Percentiles rank a stretch among this genome's conserved stretches.
These are phyloP conservation scores for Plebejus argus DNA, from an alignment of 2,888 invertebrate species.

Conservation along the genomic window DNA sequence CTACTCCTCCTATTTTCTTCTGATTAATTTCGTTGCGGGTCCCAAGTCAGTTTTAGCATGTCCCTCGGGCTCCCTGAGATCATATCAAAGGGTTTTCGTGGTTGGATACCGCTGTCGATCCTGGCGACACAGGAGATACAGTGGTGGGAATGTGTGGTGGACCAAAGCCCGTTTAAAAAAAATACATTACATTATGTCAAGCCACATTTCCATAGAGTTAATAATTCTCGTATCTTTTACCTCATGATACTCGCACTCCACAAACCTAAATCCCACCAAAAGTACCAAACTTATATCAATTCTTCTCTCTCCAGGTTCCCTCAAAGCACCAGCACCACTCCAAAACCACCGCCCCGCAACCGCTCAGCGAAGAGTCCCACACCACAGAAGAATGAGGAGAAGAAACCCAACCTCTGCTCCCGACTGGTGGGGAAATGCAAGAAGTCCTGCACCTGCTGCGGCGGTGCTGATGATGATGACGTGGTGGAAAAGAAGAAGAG, in stretches of 20 bases:
- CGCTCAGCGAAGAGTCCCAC: conserved; percentile 50
- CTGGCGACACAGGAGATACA: no score
- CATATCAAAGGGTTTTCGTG: no score
- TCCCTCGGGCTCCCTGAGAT: no score
- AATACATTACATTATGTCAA: background rate
- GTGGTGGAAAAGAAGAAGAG: conserved; percentile 51
- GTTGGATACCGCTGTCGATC: no score
- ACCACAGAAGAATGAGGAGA: conserved; percentile 39
- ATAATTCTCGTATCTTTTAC: conserved; percentile 43
- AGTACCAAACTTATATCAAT: no score
- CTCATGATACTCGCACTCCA: no score
- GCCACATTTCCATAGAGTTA: background rate
- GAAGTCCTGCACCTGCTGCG: conserved; percentile 75
- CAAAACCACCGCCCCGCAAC: conserved; percentile 65
- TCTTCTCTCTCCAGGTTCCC: conserved; percentile 58
- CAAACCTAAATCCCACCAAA: no score
- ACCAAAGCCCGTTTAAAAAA: no score
- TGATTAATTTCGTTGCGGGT: no score
- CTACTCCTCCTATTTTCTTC: no score
- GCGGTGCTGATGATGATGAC: conserved; percentile 57
- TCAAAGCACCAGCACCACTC: conserved; percentile 73
- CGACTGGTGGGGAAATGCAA: conserved; percentile 69
- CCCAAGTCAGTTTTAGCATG: no score
- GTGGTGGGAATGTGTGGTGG: no score
- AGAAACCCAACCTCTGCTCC: conserved; percentile 64